Evolutionary conservation across 1,140 invertebrate genomes (phyloP), one percentile per base, ranked within the genome.

Genomic region (Drosophila ironensis): DNA sequence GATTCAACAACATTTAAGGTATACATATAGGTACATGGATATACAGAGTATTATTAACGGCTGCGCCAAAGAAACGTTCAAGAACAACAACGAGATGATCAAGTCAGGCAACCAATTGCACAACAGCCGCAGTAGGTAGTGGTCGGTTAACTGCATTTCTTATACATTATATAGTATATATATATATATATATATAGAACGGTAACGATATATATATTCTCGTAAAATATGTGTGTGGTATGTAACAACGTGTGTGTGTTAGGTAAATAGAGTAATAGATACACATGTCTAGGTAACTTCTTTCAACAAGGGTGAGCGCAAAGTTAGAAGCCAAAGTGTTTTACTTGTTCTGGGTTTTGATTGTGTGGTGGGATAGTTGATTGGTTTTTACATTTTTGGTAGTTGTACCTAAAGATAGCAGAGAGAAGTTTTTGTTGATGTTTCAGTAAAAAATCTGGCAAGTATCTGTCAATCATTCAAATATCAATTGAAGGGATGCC

Each of bases 401-500:
- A n/a, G n/a, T 47, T 38, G 38, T 53, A 59, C 30, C 50, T 76
- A 52, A 40, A 70, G 52, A 63, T 64, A 52, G 38, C 52, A 51
- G n/a, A n/a, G n/a, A 74, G 47, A 66, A 50, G 63, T 50, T 57
- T 40, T 57, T 44, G 14, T 51, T 61, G 12, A 16, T 37, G 33
- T 22, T 81, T 73, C 53, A 82, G 78, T 82, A 82, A 82, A 82
- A 82, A 82, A 82, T 86, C 78, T 78, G 77, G 27, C 67, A 59
- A 67, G 56, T 56, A 63, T 74, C 50, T 50, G 41, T 3, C 30
- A 33, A 33, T 12, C 11, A 12, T 22, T 37, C 53, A 42, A 53
- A 4, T 63, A 52, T 67, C 42, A 44, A 28, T 28, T 45, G 16
- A 72, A 56, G 48, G 25, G 8, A 41, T 67, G 57, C 57, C 75